Base-by-base conservation (phyloP, 2,888 invertebrate genomes). In the Eupithecia tripunctaria region DNA sequence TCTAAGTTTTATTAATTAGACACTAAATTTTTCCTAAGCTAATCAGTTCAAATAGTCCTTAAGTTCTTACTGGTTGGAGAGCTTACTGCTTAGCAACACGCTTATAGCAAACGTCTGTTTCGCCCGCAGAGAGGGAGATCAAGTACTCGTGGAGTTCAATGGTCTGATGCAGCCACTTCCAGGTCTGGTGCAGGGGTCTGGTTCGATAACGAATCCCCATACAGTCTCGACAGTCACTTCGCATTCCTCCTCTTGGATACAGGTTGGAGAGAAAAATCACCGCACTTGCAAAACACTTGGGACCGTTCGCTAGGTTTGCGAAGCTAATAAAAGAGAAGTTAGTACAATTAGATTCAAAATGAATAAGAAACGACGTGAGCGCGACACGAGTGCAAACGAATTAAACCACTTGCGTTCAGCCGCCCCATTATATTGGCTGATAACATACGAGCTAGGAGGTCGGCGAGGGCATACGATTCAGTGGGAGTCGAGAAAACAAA, bases 141-240 rank as follows among this genome's bases (percentile, higher is more conserved):
- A 98, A 95, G 88, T 97, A 97, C 86, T 98, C 97, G 96, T 98
- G 98, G 76, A 98, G 95, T 84, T 96, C 97, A 86, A 97, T 97
- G 80, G 98, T 98, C 92, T 98, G 98, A 91, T 98, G 98, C 91
- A 98, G 95, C 98, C 98, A 98, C 98, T 98, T 98, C 97, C 97
- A 98, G 89, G 98, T 98, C 94, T 98, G 98, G 94, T 98, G 97
- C 94, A 98, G 96, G 94, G 96, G 96, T 95, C 97, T 97, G 93
- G 97, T 96, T 95, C 98, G 97, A 96, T 96, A 96, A 95, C 98
- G 97, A 95, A 98, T 97, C 95, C 97, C 97, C 96, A 98, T 95
- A 96, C 97, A 97, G 92, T 97, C 97, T 91, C 96, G 96, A 91
- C 96, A 96, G 95, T 96, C 96, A 95, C 95, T 96, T 96, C 88